Base-by-base conservation (phyloP, 1,140 invertebrate genomes). In the Spodoptera litura region DNA sequence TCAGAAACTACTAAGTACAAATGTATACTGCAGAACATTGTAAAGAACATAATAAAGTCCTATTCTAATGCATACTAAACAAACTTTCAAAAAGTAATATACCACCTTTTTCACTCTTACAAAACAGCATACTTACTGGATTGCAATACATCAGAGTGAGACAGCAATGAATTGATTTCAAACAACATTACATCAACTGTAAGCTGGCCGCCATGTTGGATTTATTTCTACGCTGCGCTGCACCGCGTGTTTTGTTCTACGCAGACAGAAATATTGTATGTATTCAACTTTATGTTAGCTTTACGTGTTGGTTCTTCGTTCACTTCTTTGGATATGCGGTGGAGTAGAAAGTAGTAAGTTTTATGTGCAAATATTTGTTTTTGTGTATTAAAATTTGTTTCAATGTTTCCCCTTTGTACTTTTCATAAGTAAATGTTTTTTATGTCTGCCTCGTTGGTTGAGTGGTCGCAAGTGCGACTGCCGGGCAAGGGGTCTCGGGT, bases 101-200 rank as follows among this genome's bases (percentile, higher is more conserved):
- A 35, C 31, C 11, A 8, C 13, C 15, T 49, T 74, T 74, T 44
- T 74, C 4, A 59, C 71, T 74, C 27, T 49, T 12, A 59, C 25
- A 73, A 71, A 52, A 38, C 8, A 51, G 58, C 6, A 12, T 5
- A 31, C 52, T 74, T 5, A 31, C 52, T 74, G 72, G 35, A 62
- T 35, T 9, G 12, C 66, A 52, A 51, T 81, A 73, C 35, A 70
- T 81, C 38, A 81, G 55, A 70, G 76, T 4, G 76, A 77, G 75
- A 13, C 49, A 74, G 70, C 80, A 81, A 81, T 81, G 74, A 81
- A 81, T 81, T 78, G 79, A 74, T 81, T 76, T 61, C 49, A 72
- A 73, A 25, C 64, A 44, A 80, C 78, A 80, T 80, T 80, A 80
- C 72, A 76, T 80, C 78, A 80, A 62, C 62, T 62, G 72, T 52